Percentiles rank a stretch among this genome's conserved stretches.
These are phyloP conservation scores for Pseudolaguvia tuberculata DNA, from an alignment of 2,113 vertebrate species.

Conservation along the genomic window DNA sequence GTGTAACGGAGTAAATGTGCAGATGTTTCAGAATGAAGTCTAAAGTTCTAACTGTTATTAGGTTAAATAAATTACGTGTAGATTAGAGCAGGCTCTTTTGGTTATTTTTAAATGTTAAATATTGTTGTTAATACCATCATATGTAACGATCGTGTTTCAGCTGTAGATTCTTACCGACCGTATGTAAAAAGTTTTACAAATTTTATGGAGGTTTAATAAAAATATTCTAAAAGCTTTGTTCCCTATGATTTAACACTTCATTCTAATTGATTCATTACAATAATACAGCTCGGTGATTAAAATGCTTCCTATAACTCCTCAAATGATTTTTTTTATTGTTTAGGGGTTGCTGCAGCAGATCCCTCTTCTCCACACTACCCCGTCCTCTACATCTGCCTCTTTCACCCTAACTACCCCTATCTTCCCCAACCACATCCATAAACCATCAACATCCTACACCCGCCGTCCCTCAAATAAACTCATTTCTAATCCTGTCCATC, in stretches of 20 bases:
- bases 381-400: no score
- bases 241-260: no score
- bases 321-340: not conserved
- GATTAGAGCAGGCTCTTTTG: constrained; percentile 70
- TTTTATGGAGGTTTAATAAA: constrained; percentile 63
- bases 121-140: constrained; percentile 73
- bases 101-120: constrained; percentile 57
- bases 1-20: constrained; percentile 16
- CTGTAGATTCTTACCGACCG: constrained; percentile 67
- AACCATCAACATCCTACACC: no score
- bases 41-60: constrained; percentile 66
- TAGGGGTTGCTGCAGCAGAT: no score
- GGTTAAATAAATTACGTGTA: constrained; percentile 58
- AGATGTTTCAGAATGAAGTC: constrained; percentile 58
- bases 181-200: constrained; percentile 58
- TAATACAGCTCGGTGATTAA: not conserved
- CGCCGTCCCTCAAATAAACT: no score
- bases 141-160: constrained; percentile 75
- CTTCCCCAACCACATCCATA: no score
- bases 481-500: no score
- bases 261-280: no score
- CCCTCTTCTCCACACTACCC: no score
- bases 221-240: constrained; percentile 57
- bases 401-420: no score
- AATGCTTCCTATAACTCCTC: not conserved